Conservation (phyloP, 2,797 vertebrate genomes). For the Coracias cyanogaster region DNA sequence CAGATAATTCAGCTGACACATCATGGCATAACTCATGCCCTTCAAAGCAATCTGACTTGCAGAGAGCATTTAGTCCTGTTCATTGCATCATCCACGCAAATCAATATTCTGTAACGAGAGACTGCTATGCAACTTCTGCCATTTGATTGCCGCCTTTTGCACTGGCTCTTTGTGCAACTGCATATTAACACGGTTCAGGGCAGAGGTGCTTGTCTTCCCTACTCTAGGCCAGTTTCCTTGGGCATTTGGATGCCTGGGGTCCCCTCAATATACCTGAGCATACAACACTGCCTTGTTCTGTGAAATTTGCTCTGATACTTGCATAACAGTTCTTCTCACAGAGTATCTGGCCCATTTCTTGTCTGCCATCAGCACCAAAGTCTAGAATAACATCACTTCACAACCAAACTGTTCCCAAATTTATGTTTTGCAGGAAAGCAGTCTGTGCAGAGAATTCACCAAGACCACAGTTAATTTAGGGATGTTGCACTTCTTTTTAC, state of each 20-base stretch:
- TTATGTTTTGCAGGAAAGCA: neutral
- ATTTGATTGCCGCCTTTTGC: neutral
- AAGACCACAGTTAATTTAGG: neutral
- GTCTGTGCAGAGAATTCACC: neutral
- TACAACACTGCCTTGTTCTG: neutral
- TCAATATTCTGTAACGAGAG: neutral
- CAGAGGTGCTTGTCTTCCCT: neutral
- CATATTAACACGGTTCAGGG: no score
- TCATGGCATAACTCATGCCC: neutral
- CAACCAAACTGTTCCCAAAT: neutral
- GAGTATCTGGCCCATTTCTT: neutral
- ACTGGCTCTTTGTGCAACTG: neutral
- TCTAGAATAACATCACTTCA: neutral
- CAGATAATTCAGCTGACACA: neutral
- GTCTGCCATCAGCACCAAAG: neutral
- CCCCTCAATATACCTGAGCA: neutral
- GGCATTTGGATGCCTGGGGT: neutral
- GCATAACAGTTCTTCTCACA: neutral
- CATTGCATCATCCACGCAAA: accelerated
- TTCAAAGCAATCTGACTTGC: neutral
- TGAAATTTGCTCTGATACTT: neutral
- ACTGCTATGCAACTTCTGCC: neutral
- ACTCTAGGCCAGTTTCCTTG: neutral
- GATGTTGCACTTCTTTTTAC: neutral
- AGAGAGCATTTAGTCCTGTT: neutral